phyloP scores from a whole-genome alignment of 2,888 invertebrate species.

The Tillus elongatus region DNA sequence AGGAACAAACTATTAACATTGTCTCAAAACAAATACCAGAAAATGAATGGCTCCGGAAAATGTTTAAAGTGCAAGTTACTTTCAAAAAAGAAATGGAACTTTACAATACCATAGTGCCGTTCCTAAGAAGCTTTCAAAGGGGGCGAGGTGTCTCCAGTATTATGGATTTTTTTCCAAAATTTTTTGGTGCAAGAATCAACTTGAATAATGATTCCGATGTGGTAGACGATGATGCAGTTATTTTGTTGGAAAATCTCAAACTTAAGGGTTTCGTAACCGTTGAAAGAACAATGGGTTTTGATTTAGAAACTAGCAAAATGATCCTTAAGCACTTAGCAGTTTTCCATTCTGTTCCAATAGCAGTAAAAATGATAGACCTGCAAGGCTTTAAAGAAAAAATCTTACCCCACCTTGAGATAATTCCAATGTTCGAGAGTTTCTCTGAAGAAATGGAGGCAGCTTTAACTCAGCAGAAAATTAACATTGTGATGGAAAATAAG shows the following conservation, averaged over 20 bases:
- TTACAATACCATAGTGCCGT: slow-evolving; percentile 42
- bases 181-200: slow-evolving; percentile 38
- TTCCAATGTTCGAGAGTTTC: neutral
- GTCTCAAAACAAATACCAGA: slow-evolving; percentile 21
- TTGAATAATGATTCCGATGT: slow-evolving; percentile 20
- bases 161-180: slow-evolving; percentile 41
- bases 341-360: slow-evolving; percentile 48
- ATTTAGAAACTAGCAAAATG: slow-evolving; percentile 40
- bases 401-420: neutral
- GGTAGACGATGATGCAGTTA: slow-evolving; percentile 45
- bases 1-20: slow-evolving; percentile 13
- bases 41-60: slow-evolving; percentile 26
- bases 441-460: neutral
- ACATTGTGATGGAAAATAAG: neutral
- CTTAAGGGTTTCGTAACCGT: slow-evolving; percentile 40
- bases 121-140: slow-evolving; percentile 39
- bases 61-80: slow-evolving; percentile 45
- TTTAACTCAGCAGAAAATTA: neutral
- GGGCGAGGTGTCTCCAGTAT: slow-evolving; percentile 36
- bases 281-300: slow-evolving; percentile 41
- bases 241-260: slow-evolving; percentile 47
- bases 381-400: slow-evolving; percentile 30
- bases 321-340: slow-evolving; percentile 43
- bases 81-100: slow-evolving; percentile 46
- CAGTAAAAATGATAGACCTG: slow-evolving; percentile 40